These are phyloP conservation scores for Ligdia adustata DNA, from an alignment of 2,888 invertebrate species.

Conservation along the genomic window DNA sequence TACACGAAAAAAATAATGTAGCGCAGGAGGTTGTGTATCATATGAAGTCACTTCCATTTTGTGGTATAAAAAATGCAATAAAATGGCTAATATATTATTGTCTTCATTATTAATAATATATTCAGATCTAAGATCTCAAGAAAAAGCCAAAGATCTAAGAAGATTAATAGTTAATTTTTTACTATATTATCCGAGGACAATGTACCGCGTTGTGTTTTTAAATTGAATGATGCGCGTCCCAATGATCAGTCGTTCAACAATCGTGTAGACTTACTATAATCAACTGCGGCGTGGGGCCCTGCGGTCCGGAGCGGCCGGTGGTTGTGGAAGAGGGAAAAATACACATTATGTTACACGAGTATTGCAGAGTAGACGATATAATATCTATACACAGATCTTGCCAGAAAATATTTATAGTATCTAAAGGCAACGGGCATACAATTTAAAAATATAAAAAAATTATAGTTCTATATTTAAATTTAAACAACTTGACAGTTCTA, in stretches of 20 bases:
- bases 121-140: too few relatives aligned
- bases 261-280: conserved; percentile 75
- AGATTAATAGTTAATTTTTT: not conserved
- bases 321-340: conserved; percentile 54
- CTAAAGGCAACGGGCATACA: too few relatives aligned
- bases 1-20: too few relatives aligned
- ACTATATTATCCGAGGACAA: conserved; percentile 34
- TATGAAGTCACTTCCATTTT: too few relatives aligned
- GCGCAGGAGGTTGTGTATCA: too few relatives aligned
- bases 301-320: conserved; percentile 51
- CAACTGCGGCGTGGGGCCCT: conserved; percentile 81
- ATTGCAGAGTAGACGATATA: conserved; percentile 33
- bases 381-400: conserved; percentile 26
- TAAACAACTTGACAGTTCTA: too few relatives aligned
- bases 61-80: too few relatives aligned
- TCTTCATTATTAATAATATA: too few relatives aligned
- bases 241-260: conserved; percentile 15
- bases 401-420: too few relatives aligned
- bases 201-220: conserved; percentile 36
- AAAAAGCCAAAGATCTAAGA: too few relatives aligned
- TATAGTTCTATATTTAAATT: too few relatives aligned
- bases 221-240: conserved; percentile 19
- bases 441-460: not conserved
- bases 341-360: conserved; percentile 59
- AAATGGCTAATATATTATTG: too few relatives aligned